Conservation (phyloP, 1,140 invertebrate species). For the Anoplolepis gracilipes region DNA sequence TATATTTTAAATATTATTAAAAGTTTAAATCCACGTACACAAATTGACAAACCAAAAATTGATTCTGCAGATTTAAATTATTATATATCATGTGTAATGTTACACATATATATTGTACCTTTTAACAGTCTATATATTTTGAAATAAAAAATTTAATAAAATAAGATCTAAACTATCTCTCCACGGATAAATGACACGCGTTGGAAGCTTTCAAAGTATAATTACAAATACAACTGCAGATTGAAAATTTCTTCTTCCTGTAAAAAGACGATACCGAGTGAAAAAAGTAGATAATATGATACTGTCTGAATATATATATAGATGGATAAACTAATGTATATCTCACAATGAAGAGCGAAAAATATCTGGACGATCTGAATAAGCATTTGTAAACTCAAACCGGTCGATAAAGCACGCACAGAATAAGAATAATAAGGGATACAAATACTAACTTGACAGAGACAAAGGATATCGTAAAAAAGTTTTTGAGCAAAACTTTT, state of each 20-base stretch:
- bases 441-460: background rate
- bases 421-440: constrained; percentile 5
- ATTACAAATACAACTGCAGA: background rate
- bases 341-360: constrained; percentile 7
- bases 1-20: background rate
- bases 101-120: background rate
- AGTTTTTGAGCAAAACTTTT: background rate
- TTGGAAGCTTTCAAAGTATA: constrained; percentile 23
- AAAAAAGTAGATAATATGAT: background rate
- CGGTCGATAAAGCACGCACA: background rate
- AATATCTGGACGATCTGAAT: constrained; percentile 3
- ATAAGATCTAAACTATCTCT: background rate
- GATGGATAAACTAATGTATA: background rate
- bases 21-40: background rate
- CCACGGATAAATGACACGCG: background rate
- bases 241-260: background rate
- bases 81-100: background rate
- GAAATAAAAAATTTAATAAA: background rate
- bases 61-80: background rate
- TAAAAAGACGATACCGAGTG: background rate
- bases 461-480: background rate
- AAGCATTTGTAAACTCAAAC: constrained; percentile 31
- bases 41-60: background rate
- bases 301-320: constrained; percentile 39
- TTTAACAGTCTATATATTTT: background rate